Base-by-base conservation (phyloP, 1,140 invertebrate genomes). In the Akabosia matsudoensis region DNA sequence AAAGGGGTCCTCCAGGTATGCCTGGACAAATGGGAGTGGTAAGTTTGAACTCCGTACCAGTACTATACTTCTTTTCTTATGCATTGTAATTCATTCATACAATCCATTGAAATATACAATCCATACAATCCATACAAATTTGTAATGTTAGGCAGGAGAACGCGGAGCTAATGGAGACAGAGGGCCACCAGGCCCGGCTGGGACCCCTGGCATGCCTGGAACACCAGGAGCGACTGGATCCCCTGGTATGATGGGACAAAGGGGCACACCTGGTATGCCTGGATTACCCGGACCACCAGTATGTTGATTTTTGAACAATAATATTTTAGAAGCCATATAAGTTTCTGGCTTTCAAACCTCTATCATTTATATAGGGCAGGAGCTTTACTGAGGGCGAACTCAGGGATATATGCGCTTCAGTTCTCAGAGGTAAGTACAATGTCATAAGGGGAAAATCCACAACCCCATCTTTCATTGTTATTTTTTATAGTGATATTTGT, bases 201-300 rank as follows among this genome's bases (percentile, higher is more conserved):
- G 84, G 56, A 72, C 78, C n/a, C 80, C 79, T 28, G 84, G 83
- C n/a, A 80, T 79, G 45, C 76, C 77, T 28, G 76, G 76, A 56
- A 76, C 76, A 28, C 76, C 82, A 28, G 83, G 83, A 67, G 70
- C 78, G 33, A 76, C 82, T 37, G 83, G 83, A 51, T 52, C 76
- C 1, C 28, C 84, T 64, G 87, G 87, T 18, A 10, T 18, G 37
- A 45, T 18, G 7, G 37, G 86, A 45, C 74, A 76, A 31, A 70
- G 67, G 51, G 61, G 74, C 18, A 45, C 74, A 73, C 83, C 84
- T 28, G 88, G 88, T 74, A 82, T 83, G 76, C 84, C 85, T 26
- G 88, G 92, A 54, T 83, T 91, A 45, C 88, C 85, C 72, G 88
- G 87, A 37, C 79, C 83, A 37, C 84, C 77, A 18, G 85, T 86